Evolutionary conservation across 2,888 invertebrate genomes (phyloP).

Genomic region (Tetramorium bicarinatum): DNA sequence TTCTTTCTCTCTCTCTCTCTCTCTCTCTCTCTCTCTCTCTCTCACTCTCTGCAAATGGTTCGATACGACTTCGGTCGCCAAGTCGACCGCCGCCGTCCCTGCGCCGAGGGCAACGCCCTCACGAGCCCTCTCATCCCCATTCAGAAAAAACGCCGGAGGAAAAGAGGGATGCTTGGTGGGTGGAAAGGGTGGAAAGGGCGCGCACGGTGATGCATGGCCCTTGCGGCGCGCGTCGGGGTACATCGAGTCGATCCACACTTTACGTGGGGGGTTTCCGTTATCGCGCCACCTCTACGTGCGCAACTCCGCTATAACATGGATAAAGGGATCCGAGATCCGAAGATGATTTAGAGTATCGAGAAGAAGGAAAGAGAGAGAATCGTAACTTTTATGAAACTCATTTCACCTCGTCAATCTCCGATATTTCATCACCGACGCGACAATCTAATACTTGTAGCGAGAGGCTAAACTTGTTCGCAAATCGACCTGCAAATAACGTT

Average conservation of each 20-base stretch:
- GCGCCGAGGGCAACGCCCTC: slow-evolving; percentile 74
- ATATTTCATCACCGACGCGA: slow-evolving; percentile 2
- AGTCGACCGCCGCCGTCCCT: slow-evolving; percentile 71
- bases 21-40: not conserved
- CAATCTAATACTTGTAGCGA: not conserved
- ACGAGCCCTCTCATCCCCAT: slow-evolving; percentile 71
- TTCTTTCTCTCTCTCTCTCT: slow-evolving; percentile 5
- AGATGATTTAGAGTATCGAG: not conserved
- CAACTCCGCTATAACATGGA: not conserved
- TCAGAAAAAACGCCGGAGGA: slow-evolving; percentile 71
- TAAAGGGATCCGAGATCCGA: not conserved
- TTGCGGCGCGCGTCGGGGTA: slow-evolving; percentile 15
- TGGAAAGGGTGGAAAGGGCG: slow-evolving; percentile 51
- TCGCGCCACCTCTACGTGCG: slow-evolving; percentile 53
- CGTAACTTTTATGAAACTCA: not conserved
- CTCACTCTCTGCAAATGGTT: slow-evolving; percentile 66
- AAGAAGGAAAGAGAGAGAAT: not conserved
- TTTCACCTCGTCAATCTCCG: not conserved
- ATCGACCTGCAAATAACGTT: slow-evolving; percentile 12
- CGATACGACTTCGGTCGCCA: slow-evolving; percentile 72
- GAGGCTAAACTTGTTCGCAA: no score
- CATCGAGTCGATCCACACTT: slow-evolving; percentile 59
- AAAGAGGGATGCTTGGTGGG: slow-evolving; percentile 65
- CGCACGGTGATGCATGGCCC: slow-evolving; percentile 47
- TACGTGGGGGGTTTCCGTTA: slow-evolving; percentile 28